These are phyloP conservation scores for Patella pellucida DNA, from an alignment of 2,888 invertebrate species.

Conservation along the genomic window DNA sequence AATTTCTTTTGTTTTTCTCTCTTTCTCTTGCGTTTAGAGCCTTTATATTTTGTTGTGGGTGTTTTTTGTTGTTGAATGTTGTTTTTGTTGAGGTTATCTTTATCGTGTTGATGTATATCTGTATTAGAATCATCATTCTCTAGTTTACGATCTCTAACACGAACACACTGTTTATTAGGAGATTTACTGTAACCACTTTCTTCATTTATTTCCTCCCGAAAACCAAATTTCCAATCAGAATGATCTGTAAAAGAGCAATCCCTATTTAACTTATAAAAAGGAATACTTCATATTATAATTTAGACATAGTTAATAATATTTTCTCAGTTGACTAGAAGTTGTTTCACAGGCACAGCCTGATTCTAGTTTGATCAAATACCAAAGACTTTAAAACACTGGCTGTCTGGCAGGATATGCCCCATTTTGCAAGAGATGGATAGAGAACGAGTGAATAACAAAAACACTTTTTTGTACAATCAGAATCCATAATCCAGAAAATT, in stretches of 20 bases:
- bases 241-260: background rate
- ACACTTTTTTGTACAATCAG: no score
- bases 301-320: no score
- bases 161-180: background rate
- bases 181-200: background rate
- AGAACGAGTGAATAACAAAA: no score
- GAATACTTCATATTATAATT: no score
- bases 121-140: background rate
- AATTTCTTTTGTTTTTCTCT: background rate
- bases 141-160: background rate
- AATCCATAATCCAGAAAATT: no score
- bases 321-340: no score
- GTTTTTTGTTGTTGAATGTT: slow-evolving; percentile 3
- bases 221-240: slow-evolving; percentile 7
- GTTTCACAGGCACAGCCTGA: no score
- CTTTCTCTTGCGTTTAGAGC: background rate
- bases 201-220: background rate
- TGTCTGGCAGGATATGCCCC: no score
- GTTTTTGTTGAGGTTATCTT: background rate
- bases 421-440: no score
- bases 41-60: background rate
- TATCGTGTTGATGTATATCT: background rate
- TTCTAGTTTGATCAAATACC: no score
- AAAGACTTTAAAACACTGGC: no score
- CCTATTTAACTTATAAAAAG: no score